Base-by-base conservation (phyloP, 2,888 invertebrate genomes). In the Erebia aethiops region DNA sequence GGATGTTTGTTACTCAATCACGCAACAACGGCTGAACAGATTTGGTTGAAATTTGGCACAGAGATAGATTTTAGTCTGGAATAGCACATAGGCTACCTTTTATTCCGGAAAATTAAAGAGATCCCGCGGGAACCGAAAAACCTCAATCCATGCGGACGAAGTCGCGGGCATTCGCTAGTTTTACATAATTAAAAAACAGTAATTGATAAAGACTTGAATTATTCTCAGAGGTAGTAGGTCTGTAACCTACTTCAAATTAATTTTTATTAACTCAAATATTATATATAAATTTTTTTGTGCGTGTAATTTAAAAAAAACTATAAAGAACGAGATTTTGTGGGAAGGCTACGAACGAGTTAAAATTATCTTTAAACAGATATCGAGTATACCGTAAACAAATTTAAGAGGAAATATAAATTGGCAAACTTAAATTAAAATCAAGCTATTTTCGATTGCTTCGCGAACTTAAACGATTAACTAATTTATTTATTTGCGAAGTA, bases 341-440 rank as follows among this genome's bases (percentile, higher is more conserved):
- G 16, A 54, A 10, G 21, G n/a, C 52, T 35, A 16, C 3, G 54
- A 74, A 76, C 69, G 73, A 73, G 75, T 64, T 76, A 72, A 66
- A 73, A 74, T 75, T 74, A 77, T 76, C 75, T 72, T 62, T 69
- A 73, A 76, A 72, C 73, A 77, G 76, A 72, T 76, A 72, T 54
- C 72, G 72, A 74, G 74, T 69, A 71, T 69, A 71, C 69, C 74
- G 69, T 71, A 73, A 75, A 72, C 77, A 74, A 74, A 75, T 76
- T 78, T 73, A 71, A 75, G 72, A 78, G 79, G 78, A 79, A 79
- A 73, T 75, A 71, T 67, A 75, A 77, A 78, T 77, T 72, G 78
- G 73, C 70, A 72, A 79, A 78, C 78, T 79, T 79, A 75, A 78
- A 79, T 79, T 77, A 74, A 78, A 78, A 77, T 76, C 70, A 77